Evolutionary conservation across 53 echinoderm and acorn worm species (phyloP).

Genomic region (Paracentrotus lividus): DNA sequence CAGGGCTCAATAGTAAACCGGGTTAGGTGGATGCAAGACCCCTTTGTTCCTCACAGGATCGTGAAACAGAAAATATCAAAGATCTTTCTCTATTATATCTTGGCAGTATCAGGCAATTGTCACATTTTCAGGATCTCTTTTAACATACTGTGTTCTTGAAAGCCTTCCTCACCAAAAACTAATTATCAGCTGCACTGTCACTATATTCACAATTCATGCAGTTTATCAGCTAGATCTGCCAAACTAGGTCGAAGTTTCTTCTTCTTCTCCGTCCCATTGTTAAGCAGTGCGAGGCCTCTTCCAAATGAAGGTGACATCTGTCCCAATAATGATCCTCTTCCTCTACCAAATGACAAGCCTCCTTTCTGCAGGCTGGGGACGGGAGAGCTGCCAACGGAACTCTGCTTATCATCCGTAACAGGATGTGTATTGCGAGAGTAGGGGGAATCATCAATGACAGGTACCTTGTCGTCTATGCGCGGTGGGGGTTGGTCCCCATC

Average conservation of each 20-base stretch:
- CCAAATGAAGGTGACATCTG: conserved; percentile 5
- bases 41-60: not conserved
- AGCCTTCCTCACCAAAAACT: not conserved
- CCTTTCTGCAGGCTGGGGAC: not conserved
- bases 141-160: not conserved
- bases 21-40: too few species aligned
- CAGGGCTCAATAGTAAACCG: too few species aligned
- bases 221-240: conserved; percentile 22
- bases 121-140: too few species aligned
- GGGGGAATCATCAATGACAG: conserved; percentile 11
- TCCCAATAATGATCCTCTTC: conserved; percentile 7
- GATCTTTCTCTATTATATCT: not conserved
- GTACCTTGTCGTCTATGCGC: not conserved
- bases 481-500: not conserved
- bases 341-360: not conserved
- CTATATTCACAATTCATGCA: conserved; percentile 48
- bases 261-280: not conserved
- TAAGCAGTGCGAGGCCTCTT: not conserved
- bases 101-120: not conserved
- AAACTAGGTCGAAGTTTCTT: conserved; percentile 44
- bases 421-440: not conserved
- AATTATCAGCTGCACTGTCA: not conserved
- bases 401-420: not conserved
- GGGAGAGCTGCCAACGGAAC: conserved; percentile 3
- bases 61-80: not conserved